Evolutionary conservation across 2,888 invertebrate genomes (phyloP).

Genomic region (Lottia gigantea): DNA sequence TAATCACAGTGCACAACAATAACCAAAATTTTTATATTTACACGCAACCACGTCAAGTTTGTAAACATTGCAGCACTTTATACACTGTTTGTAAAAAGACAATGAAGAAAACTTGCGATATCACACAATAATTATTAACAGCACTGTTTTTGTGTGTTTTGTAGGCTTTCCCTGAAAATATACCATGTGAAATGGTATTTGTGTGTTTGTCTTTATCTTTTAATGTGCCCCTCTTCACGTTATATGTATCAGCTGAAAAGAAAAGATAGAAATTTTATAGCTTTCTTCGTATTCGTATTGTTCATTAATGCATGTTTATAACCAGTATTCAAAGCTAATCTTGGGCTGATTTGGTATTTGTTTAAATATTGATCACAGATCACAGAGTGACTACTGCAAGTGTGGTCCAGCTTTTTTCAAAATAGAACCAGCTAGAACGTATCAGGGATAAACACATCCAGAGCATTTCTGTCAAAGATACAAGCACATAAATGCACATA

Average conservation of each 20-base stretch:
- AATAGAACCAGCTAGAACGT: too few relatives aligned
- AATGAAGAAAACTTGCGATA: neutral
- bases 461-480: too few relatives aligned
- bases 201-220: neutral
- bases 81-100: neutral
- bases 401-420: too few relatives aligned
- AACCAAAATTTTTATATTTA: neutral
- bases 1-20: neutral
- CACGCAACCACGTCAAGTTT: neutral
- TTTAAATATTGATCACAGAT: too few relatives aligned
- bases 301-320: too few relatives aligned
- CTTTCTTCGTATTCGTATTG: too few relatives aligned
- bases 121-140: neutral
- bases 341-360: neutral
- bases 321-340: too few relatives aligned
- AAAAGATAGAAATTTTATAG: neutral
- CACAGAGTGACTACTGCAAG: too few relatives aligned
- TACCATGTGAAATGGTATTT: neutral
- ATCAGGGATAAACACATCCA: too few relatives aligned
- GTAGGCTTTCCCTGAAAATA: neutral
- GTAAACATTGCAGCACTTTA: neutral
- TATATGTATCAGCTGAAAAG: slow-evolving; percentile 1
- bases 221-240: neutral
- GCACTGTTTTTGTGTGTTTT: neutral
- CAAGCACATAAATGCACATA: too few relatives aligned